Conservation (phyloP, 2,888 invertebrate species). For the Chirona hameri region DNA sequence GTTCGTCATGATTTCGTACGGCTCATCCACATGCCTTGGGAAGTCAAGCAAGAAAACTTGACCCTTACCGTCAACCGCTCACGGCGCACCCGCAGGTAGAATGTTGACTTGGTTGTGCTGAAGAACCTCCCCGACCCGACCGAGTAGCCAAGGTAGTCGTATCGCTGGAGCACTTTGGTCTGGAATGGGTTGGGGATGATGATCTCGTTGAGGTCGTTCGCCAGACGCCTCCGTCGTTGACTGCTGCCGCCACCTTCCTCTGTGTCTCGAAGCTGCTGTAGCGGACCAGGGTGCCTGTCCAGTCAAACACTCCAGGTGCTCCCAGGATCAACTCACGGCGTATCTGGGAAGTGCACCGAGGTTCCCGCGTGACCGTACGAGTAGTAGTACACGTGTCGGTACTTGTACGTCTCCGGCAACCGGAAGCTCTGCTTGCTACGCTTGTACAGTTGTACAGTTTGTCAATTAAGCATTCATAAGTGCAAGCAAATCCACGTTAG, state of each 20-base stretch:
- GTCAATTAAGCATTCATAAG: neutral
- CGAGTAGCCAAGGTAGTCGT: conserved; percentile 46
- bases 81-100: conserved; percentile 55
- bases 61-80: conserved; percentile 46
- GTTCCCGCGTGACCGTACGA: conserved; percentile 44
- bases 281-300: conserved; percentile 41
- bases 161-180: conserved; percentile 25
- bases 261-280: conserved; percentile 38
- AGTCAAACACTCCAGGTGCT: conserved; percentile 62
- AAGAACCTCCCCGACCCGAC: conserved; percentile 45
- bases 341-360: conserved; percentile 42
- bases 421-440: conserved; percentile 26
- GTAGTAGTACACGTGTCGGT: conserved; percentile 42
- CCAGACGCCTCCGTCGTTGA: too few species aligned
- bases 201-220: neutral
- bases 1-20: too few species aligned
- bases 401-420: neutral
- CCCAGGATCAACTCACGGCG: conserved; percentile 53
- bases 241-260: neutral
- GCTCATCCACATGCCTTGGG: conserved; percentile 43
- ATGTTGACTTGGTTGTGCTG: too few species aligned
- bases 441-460: conserved; percentile 29
- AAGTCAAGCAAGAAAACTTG: conserved; percentile 49
- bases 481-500: too few species aligned
- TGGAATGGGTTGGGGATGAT: neutral